Evolutionary conservation across 2,888 invertebrate species (phyloP).

Genomic region (Noctua comes): DNA sequence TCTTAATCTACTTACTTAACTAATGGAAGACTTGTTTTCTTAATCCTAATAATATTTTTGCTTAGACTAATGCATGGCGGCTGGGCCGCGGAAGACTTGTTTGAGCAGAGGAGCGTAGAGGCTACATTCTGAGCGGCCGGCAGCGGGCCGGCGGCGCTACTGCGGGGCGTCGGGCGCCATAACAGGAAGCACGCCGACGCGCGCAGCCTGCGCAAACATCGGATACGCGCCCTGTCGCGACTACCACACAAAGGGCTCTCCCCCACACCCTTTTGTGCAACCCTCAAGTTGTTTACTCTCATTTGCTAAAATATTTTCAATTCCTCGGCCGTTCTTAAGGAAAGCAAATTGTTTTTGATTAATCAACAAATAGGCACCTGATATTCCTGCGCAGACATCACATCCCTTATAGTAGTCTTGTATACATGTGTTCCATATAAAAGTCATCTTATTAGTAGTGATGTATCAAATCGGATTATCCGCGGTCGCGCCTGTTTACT

Average conservation of each 20-base stretch:
- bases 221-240: constrained; percentile 72
- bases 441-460: constrained; percentile 56
- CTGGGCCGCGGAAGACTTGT: constrained; percentile 84
- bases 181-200: constrained; percentile 76
- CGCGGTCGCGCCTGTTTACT: constrained; percentile 49
- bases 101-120: constrained; percentile 75
- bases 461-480: constrained; percentile 60
- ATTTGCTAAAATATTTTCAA: constrained; percentile 43
- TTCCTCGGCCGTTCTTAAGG: not conserved
- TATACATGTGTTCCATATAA: constrained; percentile 32
- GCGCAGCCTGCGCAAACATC: constrained; percentile 87
- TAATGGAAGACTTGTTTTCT: constrained; percentile 90
- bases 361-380: not conserved
- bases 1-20: constrained; percentile 83
- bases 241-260: constrained; percentile 72
- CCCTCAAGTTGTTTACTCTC: constrained; percentile 45
- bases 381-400: constrained; percentile 2
- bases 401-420: constrained; percentile 10
- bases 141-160: constrained; percentile 88
- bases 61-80: constrained; percentile 80
- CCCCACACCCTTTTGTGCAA: constrained; percentile 67
- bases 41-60: constrained; percentile 72
- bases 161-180: constrained; percentile 81
- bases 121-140: constrained; percentile 87
- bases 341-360: constrained; percentile 6